Base-by-base conservation (phyloP, 2,113 vertebrate genomes). In the Malurus cyaneus region DNA sequence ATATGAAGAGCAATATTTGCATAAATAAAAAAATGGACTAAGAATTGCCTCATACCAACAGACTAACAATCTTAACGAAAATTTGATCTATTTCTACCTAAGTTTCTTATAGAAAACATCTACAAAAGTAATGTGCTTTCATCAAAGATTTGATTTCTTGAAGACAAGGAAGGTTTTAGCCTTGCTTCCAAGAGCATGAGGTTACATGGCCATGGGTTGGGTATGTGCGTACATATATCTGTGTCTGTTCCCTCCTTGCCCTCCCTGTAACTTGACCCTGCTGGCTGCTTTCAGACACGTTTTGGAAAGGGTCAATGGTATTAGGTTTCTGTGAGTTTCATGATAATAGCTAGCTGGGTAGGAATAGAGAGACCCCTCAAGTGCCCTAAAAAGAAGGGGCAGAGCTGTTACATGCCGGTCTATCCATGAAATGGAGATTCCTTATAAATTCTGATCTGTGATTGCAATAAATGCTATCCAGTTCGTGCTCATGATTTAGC, bases 181-280 rank as follows among this genome's bases (percentile, higher is more conserved):
- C 23, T 84, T 42, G 24, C 50, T 89, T 64, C 57, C 56, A 56
- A 60, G 57, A 81, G 29, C 18, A 3, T 11, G 62, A n/a, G 41
- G 41, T 60, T 56, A 31, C 32, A 26, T 6, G 78, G 44, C 52
- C 2, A 0, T 12, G 61, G 41, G 36, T 31, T 85, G 34, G 0
- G 4, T 52, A 18, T 53, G 57, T 81, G 29, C 52, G 16, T 70
- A 7, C 57, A 2, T 32, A 26, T 64, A 36, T 34, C 50, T 50
- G 19, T 59, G 47, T 72, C 49, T 93, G 64, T 26, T 52, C 74
- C 32, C 29, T 56, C 44, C 66, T 76, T 81, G 57, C 80, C 57
- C 79, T 88, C 82, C 62, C 62, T 90, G 91, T 74, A 90, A 90
- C 67, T 69, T 80, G 86, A 94, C 61, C 66, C 71, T 72, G 57